These are phyloP conservation scores for Pristionchus maxplancki DNA, from an alignment of 2,888 invertebrate genomes.

Conservation along the genomic window DNA sequence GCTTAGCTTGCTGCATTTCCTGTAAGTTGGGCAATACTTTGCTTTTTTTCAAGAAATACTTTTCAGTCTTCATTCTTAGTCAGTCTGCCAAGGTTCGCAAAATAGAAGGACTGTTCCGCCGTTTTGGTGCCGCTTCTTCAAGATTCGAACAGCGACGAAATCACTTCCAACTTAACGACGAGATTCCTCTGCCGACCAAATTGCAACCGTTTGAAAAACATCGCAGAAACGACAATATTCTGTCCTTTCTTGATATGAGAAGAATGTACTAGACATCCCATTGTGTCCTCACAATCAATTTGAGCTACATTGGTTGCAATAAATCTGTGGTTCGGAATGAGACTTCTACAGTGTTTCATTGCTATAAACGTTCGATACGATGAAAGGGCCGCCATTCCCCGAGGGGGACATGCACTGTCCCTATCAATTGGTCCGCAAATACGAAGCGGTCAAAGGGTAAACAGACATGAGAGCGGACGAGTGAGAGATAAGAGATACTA, in stretches of 20 bases:
- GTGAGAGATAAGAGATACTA: background rate
- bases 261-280: background rate
- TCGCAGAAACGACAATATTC: background rate
- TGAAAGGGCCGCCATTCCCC: background rate
- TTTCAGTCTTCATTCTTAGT: background rate
- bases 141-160: background rate
- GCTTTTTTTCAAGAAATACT: too few species aligned
- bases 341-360: too few species aligned
- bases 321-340: too few species aligned
- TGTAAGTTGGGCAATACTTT: too few species aligned
- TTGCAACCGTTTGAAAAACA: constrained; percentile 16
- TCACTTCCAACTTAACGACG: background rate
- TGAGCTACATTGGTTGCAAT: too few species aligned
- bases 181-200: background rate
- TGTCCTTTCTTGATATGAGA: background rate
- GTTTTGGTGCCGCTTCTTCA: background rate
- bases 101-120: background rate
- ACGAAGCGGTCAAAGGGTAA: constrained; percentile 27
- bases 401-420: background rate
- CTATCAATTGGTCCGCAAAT: constrained; percentile 29
- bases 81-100: background rate
- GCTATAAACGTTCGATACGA: too few species aligned
- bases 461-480: background rate
- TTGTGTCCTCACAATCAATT: too few species aligned
- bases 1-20: background rate